A percentile compares a stretch with the other conserved stretches of the same genome.
Evolutionary conservation across 2,888 invertebrate genomes (phyloP).

Genomic region (Eledone cirrhosa): DNA sequence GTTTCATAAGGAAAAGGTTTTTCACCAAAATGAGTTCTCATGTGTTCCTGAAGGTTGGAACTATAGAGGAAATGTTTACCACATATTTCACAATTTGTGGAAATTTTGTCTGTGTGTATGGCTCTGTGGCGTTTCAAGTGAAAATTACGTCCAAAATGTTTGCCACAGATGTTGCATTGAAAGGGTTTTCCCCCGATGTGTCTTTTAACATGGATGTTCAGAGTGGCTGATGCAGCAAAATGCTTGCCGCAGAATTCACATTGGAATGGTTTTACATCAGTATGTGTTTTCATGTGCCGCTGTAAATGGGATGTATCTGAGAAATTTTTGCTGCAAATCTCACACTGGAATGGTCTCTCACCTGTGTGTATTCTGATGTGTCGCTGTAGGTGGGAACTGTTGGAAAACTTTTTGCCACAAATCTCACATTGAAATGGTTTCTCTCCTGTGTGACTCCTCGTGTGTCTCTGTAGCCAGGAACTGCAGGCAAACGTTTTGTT

Average conservation of each 20-base stretch:
- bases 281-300: constrained; percentile 27
- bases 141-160: not conserved
- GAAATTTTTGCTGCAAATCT: constrained; percentile 20
- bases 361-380: constrained; percentile 22
- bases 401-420: constrained; percentile 19
- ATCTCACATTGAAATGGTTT: constrained; percentile 21
- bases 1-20: not conserved
- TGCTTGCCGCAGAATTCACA: not conserved
- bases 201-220: not conserved
- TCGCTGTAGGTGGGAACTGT: constrained; percentile 20
- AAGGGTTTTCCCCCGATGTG: not conserved
- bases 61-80: not conserved
- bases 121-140: not conserved
- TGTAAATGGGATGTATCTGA: constrained; percentile 11
- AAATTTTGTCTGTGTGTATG: not conserved
- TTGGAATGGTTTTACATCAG: not conserved
- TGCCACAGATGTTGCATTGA: not conserved
- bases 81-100: not conserved
- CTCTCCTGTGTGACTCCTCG: not conserved
- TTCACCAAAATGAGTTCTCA: not conserved
- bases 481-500: not conserved
- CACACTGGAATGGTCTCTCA: constrained; percentile 21
- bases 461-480: not conserved
- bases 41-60: not conserved
- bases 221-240: not conserved